Percentiles rank a stretch among this genome's conserved stretches.
Evolutionary conservation across 2,888 invertebrate genomes (phyloP).

Genomic region (Cataglyphis altisquamis): DNA sequence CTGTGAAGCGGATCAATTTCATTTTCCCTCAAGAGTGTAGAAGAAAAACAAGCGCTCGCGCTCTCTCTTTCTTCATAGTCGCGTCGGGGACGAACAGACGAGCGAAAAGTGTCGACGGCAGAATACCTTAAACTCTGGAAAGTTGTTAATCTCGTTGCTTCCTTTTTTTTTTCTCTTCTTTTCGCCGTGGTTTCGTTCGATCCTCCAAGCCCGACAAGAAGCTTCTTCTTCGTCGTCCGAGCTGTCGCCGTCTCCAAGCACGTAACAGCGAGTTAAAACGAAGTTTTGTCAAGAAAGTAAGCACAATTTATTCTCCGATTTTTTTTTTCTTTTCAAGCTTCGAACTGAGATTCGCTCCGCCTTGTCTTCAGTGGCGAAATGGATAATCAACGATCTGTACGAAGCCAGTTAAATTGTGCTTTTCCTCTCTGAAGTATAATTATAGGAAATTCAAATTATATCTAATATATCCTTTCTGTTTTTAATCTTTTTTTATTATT

Average conservation of each 20-base stretch:
- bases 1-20: constrained; percentile 55
- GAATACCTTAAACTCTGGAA: constrained; percentile 56
- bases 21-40: constrained; percentile 49
- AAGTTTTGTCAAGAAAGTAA: constrained; percentile 59
- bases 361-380: constrained; percentile 40
- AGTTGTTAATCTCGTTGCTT: constrained; percentile 56
- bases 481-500: background rate
- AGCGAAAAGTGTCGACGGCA: constrained; percentile 56
- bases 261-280: constrained; percentile 44
- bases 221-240: constrained; percentile 31
- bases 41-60: constrained; percentile 40
- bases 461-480: background rate
- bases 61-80: constrained; percentile 16
- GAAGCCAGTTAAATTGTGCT: constrained; percentile 22
- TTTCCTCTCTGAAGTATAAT: background rate
- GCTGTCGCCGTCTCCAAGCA: constrained; percentile 16
- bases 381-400: constrained; percentile 40
- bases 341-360: constrained; percentile 32
- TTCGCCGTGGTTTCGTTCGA: constrained; percentile 51
- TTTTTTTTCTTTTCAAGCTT: constrained; percentile 22
- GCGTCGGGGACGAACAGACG: constrained; percentile 33
- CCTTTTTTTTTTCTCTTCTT: constrained; percentile 15
- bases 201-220: constrained; percentile 46
- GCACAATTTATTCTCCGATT: constrained; percentile 52
- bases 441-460: constrained; percentile 9